Evolutionary conservation across 2,797 vertebrate genomes (phyloP), one percentile per base, ranked within the genome.

Genomic region (Garrulus glandarius): DNA sequence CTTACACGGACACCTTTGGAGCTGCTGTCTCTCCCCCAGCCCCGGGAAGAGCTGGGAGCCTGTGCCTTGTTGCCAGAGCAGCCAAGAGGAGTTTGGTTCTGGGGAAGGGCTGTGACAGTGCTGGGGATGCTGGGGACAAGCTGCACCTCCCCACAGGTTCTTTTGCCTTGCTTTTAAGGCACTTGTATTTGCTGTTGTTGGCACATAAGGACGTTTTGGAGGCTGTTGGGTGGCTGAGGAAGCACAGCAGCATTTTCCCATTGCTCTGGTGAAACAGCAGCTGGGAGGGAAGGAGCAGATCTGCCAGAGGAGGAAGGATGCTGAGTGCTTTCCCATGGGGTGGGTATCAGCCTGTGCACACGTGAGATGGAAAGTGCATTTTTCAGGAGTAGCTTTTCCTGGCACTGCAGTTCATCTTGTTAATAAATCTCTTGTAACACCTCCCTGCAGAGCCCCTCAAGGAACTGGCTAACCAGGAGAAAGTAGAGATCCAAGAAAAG

Each of bases 341-440:
- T 1, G 26, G 18, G 21, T 59, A 86, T 47, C 63, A 75, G 34
- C 44, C 69, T 23, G 9, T 52, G 55, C 29, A 3, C 8, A 16
- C 0, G 2, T 5, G n/a, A 64, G 72, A 81, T 50, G 72, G 46
- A 65, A 84, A 93, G 68, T 29, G 34, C 41, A 15, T 75, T 79
- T 63, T 90, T 50, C 86, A 96, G 93, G 56, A 93, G 80, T 16
- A 68, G 79, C 68, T 93, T 59, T 77, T 81, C 74, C 60, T 79
- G 74, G 76, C 70, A 12, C 18, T 47, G 91, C 76, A 26, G 49
- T 91, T 95, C 81, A 75, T 92, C 75, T 87, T 36, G 57, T 95
- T 93, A 95, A 92, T 96, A 92, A 95, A 92, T 87, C 95, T 84
- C 74, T 18, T 56, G n/a, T 84, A 94, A 87, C 50, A 37, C 70